These are phyloP conservation scores for Psilanteris sp. DNA, from an alignment of 1,140 invertebrate species.

Conservation along the genomic window DNA sequence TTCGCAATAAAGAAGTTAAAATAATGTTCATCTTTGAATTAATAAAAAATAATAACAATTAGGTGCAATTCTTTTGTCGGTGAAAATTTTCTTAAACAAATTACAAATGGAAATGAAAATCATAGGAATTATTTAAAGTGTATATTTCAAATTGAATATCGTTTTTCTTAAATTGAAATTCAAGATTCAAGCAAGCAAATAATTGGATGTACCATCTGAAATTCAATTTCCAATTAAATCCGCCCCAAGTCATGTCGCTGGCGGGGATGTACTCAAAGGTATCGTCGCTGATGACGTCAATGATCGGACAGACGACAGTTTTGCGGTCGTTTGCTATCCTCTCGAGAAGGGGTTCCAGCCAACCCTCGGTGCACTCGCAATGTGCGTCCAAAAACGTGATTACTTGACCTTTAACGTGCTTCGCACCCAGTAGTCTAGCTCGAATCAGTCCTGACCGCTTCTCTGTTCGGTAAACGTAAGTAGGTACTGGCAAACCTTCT, in stretches of 20 bases:
- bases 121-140: too few species aligned
- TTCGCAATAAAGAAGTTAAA: too few species aligned
- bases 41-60: too few species aligned
- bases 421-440: constrained; percentile 94
- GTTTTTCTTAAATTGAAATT: background rate
- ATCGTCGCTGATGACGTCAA: constrained; percentile 96
- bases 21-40: too few species aligned
- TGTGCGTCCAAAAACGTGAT: constrained; percentile 98
- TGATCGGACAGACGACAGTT: constrained; percentile 95
- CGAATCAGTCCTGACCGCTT: constrained; percentile 96
- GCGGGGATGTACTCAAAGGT: constrained; percentile 98
- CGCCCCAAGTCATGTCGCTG: constrained; percentile 98
- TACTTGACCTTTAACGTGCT: constrained; percentile 94
- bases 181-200: constrained; percentile 1
- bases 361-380: constrained; percentile 97
- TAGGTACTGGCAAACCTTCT: constrained; percentile 89
- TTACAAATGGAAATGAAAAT: too few species aligned
- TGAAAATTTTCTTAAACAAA: too few species aligned
- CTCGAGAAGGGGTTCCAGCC: constrained; percentile 97
- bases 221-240: constrained; percentile 98
- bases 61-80: too few species aligned
- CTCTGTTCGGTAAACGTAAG: constrained; percentile 91
- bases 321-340: constrained; percentile 92
- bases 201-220: constrained; percentile 89
- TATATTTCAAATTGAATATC: too few species aligned